These are phyloP conservation scores for Erythrolamprus reginae DNA, from an alignment of 2,113 vertebrate species.

Conservation along the genomic window DNA sequence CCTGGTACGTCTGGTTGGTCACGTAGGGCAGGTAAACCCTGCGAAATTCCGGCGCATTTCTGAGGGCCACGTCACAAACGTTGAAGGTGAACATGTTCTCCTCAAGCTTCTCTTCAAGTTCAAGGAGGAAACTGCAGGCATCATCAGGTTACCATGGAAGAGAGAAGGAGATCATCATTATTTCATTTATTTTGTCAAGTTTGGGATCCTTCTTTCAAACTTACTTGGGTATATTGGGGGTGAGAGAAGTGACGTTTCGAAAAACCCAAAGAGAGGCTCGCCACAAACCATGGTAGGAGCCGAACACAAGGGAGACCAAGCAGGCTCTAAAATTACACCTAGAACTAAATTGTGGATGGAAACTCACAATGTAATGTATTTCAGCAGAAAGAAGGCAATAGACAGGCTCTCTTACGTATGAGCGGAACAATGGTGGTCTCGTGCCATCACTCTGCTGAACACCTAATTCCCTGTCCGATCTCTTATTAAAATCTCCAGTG, in stretches of 20 bases:
- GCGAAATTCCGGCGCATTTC: constrained; percentile 80
- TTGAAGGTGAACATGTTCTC: constrained; percentile 82
- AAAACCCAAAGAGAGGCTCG: background rate
- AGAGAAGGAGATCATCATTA: constrained; percentile 17
- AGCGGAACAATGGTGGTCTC: too few species aligned
- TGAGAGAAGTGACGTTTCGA: background rate
- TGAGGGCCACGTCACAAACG: constrained; percentile 86
- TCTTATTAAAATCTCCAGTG: too few species aligned
- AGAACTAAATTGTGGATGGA: too few species aligned
- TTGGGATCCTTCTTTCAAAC: background rate
- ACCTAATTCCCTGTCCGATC: too few species aligned
- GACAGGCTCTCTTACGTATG: too few species aligned
- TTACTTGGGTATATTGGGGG: background rate
- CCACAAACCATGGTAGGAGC: too few species aligned
- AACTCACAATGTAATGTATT: too few species aligned
- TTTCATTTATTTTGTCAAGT: background rate
- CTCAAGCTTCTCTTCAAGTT: constrained; percentile 90
- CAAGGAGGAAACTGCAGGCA: constrained; percentile 81
- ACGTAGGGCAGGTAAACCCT: constrained; percentile 92
- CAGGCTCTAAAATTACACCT: too few species aligned
- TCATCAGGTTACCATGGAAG: background rate
- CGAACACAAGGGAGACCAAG: too few species aligned
- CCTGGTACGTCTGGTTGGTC: constrained; percentile 97
- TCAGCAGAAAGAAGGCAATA: too few species aligned
- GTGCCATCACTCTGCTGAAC: too few species aligned